Conservation (phyloP, 1,140 invertebrate genomes). For the Drosophila biarmipes region DNA sequence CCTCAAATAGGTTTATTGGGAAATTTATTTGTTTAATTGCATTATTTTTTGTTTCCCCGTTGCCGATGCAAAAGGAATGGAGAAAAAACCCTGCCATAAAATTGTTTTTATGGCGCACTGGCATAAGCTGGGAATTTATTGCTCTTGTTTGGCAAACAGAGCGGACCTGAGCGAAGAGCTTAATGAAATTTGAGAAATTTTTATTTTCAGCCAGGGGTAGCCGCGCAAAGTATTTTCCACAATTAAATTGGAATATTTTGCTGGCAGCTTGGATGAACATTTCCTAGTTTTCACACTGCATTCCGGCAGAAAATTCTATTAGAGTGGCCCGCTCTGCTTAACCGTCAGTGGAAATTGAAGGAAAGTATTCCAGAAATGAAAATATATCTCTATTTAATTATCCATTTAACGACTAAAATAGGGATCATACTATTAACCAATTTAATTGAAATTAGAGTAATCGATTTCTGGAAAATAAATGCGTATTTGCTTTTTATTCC, state of each 20-base stretch:
- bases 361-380: too few species aligned
- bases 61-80: neutral
- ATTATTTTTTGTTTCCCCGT: constrained; percentile 42
- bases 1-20: constrained; percentile 64
- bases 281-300: neutral
- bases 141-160: constrained; percentile 38
- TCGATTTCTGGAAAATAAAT: too few species aligned
- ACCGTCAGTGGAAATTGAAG: neutral
- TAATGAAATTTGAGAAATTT: constrained; percentile 70
- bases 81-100: constrained; percentile 60
- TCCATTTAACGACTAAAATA: too few species aligned
- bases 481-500: too few species aligned
- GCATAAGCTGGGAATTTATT: constrained; percentile 74
- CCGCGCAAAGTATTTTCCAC: constrained; percentile 16
- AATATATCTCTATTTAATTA: neutral
- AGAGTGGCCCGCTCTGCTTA: neutral
- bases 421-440: too few species aligned
- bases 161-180: constrained; percentile 5
- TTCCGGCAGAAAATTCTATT: neutral
- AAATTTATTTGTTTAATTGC: constrained; percentile 83
- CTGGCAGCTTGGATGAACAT: neutral
- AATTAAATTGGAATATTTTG: constrained; percentile 8
- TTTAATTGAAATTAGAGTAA: too few species aligned
- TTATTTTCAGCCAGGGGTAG: constrained; percentile 6
- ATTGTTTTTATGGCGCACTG: constrained; percentile 53